Base-by-base conservation (phyloP, 2,888 invertebrate genomes). In the Slavum lentiscoides region DNA sequence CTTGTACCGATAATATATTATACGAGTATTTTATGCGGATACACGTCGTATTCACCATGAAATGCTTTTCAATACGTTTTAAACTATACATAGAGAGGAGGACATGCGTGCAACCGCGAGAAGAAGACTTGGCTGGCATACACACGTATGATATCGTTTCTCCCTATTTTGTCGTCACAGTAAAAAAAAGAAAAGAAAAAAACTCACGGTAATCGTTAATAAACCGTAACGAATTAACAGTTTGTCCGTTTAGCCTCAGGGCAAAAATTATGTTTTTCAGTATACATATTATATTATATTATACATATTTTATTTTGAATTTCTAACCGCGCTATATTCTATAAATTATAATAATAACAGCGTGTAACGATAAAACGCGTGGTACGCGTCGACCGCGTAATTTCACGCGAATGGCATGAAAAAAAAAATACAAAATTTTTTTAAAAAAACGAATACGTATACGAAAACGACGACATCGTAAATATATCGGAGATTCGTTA, bases 131-230 rank as follows among this genome's bases (percentile, higher is more conserved):
- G 23, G 30, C 30, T 68, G 53, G 30, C 68, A 30, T 37, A 13
- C 58, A 17, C 53, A 49, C 30, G 23, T 58, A 19, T 58, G 30
- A 61, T n/a, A 37, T 80, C 43, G 82, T 76, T 76, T 75, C 11
- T 43, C 49, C 81, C 74, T 82, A n/a, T 82, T 83, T 82, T 83
- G 82, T 82, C 70, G 82, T 69, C 82, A 74, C 80, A 82, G 83
- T 30, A 30, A 30, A 30, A 30, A 30, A 30, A 30, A 30, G 4
- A 30, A 30, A 30, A 30, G 4, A 30, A 30, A 30, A 82, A 83
- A 83, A 82, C 82, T 81, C 83, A 81, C 62, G 82, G 82, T 84
- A 84, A 84, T 84, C 84, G 84, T 83, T 84, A 84, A 84, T 84
- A 84, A 84, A 83, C 83, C 84, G 83, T 82, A 80, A 83, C 83